Evolutionary conservation across 2,113 vertebrate species (phyloP).

Genomic region (Isichthys henryi): DNA sequence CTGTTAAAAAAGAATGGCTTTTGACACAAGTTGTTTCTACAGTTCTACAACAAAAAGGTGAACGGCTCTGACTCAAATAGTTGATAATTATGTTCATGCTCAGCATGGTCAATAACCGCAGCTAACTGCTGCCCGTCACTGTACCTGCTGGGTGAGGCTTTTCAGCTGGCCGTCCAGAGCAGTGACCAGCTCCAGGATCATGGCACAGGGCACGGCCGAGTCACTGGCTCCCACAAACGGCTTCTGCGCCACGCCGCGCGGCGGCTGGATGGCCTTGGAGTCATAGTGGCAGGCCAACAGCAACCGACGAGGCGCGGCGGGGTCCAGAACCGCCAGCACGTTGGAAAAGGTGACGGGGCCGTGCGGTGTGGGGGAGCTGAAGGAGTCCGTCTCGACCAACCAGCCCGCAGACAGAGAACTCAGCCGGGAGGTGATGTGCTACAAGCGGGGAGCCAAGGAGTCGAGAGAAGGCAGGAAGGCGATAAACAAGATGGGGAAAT

Average conservation of each 20-base stretch:
- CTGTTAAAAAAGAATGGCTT: not conserved
- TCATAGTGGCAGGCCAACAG: conserved; percentile 81
- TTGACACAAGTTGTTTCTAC: not conserved
- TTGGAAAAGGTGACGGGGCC: conserved; percentile 72
- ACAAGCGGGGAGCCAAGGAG: not conserved
- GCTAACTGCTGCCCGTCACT: not conserved
- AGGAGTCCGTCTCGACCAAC: conserved; percentile 71
- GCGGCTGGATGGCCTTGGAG: conserved; percentile 67
- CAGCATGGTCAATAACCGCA: not conserved
- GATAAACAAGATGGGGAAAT: not conserved
- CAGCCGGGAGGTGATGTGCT: conserved; percentile 69
- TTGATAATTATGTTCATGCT: not conserved
- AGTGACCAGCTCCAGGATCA: conserved; percentile 70
- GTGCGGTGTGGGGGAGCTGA: conserved; percentile 64
- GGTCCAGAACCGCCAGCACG: conserved; percentile 71
- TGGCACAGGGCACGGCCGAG: conserved; percentile 76
- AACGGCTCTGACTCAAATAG: not conserved
- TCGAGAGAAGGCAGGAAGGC: too few relatives aligned
- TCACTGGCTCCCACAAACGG: conserved; percentile 79
- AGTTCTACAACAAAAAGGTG: not conserved
- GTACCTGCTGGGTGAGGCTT: conserved; percentile 63
- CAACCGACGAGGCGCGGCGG: conserved; percentile 60
- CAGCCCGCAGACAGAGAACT: conserved; percentile 63
- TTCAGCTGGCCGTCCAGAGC: conserved; percentile 64
- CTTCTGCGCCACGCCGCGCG: conserved; percentile 36